Evolutionary conservation across 53 echinoderm and acorn worm genomes (phyloP).

Genomic region (Holothuria leucospilota): DNA sequence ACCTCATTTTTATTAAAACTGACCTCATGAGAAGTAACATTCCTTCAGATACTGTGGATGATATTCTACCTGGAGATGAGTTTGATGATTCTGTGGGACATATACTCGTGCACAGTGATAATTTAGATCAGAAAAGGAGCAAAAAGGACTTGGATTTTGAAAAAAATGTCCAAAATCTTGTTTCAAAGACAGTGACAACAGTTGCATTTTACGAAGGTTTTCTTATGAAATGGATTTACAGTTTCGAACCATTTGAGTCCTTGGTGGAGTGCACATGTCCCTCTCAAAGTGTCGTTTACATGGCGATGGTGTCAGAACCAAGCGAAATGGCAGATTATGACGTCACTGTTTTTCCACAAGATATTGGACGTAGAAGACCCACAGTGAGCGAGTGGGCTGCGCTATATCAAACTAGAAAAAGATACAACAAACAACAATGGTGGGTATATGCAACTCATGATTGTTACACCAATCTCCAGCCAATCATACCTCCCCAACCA

Average conservation of each 20-base stretch:
- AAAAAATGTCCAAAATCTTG: not conserved
- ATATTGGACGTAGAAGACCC: not conserved
- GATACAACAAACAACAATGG: not conserved
- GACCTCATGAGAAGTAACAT: too few species aligned
- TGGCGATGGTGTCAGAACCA: not conserved
- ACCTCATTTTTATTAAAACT: not conserved
- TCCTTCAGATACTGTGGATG: too few species aligned
- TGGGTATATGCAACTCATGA: not conserved
- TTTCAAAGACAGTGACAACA: not conserved
- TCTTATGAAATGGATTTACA: not conserved
- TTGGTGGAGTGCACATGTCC: not conserved
- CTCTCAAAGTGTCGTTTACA: not conserved
- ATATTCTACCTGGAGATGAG: too few species aligned
- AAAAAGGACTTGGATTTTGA: not conserved
- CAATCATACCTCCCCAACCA: not conserved
- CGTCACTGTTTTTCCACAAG: slow-evolving; percentile 8
- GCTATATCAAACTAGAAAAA: not conserved
- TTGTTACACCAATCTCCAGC: not conserved
- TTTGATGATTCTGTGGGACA: not conserved
- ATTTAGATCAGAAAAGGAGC: not conserved
- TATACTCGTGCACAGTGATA: not conserved
- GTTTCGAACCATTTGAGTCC: not conserved
- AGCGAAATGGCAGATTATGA: slow-evolving; percentile 12
- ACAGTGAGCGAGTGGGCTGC: not conserved
- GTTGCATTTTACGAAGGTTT: not conserved